Conservation (phyloP, 2,113 vertebrate genomes). For the Progne subis region DNA sequence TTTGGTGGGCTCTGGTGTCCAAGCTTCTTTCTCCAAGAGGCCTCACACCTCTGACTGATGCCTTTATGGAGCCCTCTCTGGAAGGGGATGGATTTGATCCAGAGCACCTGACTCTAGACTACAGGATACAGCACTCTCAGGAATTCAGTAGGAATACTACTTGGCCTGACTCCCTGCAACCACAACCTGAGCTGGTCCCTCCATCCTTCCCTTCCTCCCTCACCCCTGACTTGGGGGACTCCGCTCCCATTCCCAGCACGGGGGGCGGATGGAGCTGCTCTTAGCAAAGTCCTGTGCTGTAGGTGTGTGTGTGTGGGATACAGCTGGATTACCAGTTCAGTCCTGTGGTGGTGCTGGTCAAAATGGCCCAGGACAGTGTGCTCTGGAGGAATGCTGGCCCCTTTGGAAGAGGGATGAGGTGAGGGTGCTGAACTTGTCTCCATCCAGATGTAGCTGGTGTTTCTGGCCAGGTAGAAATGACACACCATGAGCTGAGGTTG, state of each 20-base stretch:
- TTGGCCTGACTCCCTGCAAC: neutral
- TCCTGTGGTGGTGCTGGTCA: neutral
- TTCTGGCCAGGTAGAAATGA: neutral
- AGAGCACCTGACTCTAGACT: neutral
- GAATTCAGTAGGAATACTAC: neutral
- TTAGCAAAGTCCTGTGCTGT: fast-evolving
- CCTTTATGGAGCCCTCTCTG: neutral
- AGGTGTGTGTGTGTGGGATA: neutral
- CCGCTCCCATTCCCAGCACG: neutral
- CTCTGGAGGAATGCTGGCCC: neutral
- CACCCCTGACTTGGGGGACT: neutral
- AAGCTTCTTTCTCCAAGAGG: neutral
- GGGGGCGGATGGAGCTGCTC: neutral
- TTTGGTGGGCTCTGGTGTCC: neutral
- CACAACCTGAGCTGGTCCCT: neutral
- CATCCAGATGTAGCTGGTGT: neutral
- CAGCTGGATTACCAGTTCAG: neutral
- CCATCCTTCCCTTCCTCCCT: neutral
- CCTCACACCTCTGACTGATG: neutral
- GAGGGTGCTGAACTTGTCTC: neutral
- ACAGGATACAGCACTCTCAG: neutral
- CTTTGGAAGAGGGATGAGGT: neutral
- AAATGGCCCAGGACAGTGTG: neutral
- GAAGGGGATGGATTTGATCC: neutral
- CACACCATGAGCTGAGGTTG: neutral